Base-by-base conservation (phyloP, 2,888 invertebrate species). In the Drosophila affinis region DNA sequence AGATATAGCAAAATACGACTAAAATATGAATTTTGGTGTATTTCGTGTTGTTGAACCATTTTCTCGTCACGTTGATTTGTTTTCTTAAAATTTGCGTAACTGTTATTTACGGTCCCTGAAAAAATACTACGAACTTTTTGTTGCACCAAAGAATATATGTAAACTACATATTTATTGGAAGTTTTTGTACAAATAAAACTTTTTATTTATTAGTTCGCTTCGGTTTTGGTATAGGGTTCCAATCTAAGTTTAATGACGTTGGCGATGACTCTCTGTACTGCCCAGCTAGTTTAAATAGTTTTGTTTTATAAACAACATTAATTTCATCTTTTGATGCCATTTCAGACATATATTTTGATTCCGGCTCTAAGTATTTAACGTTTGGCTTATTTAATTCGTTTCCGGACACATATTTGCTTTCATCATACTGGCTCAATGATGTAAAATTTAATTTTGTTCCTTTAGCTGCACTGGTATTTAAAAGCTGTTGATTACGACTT, bases 161-260 rank as follows among this genome's bases (percentile, higher is more conserved):
- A 56, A 34, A n/a, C 32, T 18, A 51, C 51, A 32, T 45, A 21
- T 70, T 70, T 32, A 34, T 46, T 68, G 3, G 45, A 29, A 32
- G 34, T 45, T 58, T 34, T 70, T 70, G 34, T 29, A 58, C 10
- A 51, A 70, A 34, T 27, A 29, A 27, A 34, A 32, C n/a, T 32
- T 67, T 17, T 32, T 46, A 32, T 67, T 89, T 87, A 72, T 90
- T 90, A 52, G 90, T 90, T 68, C 92, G 87, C 75, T 91, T 91
- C 58, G 92, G 92, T 63, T 92, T 92, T 34, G 92, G 92, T 55
- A 92, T 73, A 46, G 92, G 92, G 86, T 92, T 92, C 92, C 92
- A 92, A 81, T 92, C 92, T 52, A 91, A 81, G 81, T 91, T 92
- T 34, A 91, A 91, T 10, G 91, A 72, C 24, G 91, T 91, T 7